phyloP scores from a whole-genome alignment of 2,113 vertebrate genomes.

The Anguilla rostrata region DNA sequence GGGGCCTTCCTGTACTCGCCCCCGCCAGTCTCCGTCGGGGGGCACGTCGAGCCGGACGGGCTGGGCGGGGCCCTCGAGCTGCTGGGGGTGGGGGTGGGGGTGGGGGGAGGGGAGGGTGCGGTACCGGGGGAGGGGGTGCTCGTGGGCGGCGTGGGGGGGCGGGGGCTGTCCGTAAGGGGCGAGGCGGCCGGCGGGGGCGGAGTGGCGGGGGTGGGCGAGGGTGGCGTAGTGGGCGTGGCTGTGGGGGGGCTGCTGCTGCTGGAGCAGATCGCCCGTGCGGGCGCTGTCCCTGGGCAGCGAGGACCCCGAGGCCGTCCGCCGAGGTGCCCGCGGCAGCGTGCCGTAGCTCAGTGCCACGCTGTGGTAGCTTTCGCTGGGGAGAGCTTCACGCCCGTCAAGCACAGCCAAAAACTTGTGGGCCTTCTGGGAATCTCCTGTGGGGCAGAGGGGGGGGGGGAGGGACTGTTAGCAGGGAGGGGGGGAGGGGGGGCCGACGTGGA shows the following conservation, averaged over 20 bases:
- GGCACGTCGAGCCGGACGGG: conserved; percentile 89
- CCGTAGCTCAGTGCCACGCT: conserved; percentile 77
- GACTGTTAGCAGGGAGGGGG: conserved; percentile 1
- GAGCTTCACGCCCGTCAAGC: conserved; percentile 85
- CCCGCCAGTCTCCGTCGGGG: conserved; percentile 86
- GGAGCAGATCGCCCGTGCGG: neutral
- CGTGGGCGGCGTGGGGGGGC: conserved; percentile 16
- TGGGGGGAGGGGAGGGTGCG: conserved; percentile 53
- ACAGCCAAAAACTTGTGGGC: conserved; percentile 83
- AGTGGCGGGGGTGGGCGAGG: conserved; percentile 47
- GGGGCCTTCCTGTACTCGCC: conserved; percentile 52
- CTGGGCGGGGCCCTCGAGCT: conserved; percentile 34
- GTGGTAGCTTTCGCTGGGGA: conserved; percentile 73
- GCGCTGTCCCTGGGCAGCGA: conserved; percentile 42
- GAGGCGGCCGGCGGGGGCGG: neutral
- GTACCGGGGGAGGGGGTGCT: conserved; percentile 36
- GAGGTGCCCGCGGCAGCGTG: conserved; percentile 76
- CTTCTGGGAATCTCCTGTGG: conserved; percentile 75
- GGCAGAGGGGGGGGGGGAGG: neutral
- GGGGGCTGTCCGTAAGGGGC: conserved; percentile 43
- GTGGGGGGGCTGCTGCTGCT: conserved; percentile 35
- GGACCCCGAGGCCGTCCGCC: conserved; percentile 53
- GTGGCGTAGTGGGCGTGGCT: conserved; percentile 53
- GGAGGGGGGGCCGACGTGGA: neutral
- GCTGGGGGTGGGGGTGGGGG: conserved; percentile 10